Evolutionary conservation across 2,113 vertebrate species (phyloP).

Genomic region (Murina feae): DNA sequence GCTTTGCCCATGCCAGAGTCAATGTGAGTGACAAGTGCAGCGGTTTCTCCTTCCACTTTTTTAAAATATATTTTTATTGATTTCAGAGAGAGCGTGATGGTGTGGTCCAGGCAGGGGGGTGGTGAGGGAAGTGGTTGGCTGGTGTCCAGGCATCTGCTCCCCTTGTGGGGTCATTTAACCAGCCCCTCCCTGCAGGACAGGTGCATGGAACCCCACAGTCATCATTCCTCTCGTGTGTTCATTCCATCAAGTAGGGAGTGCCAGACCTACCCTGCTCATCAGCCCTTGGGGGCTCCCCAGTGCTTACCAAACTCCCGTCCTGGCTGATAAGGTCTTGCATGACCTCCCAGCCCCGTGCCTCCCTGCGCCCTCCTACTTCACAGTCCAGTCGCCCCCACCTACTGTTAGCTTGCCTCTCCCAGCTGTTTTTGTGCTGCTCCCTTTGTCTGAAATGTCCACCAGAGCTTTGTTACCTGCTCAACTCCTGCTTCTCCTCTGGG

Average conservation of each 20-base stretch:
- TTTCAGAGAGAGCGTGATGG: too few relatives aligned
- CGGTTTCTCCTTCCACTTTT: neutral
- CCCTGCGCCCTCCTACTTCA: neutral
- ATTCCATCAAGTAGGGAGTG: neutral
- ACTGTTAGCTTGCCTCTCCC: neutral
- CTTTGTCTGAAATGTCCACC: neutral
- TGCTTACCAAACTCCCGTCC: neutral
- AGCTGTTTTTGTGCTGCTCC: neutral
- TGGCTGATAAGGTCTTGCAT: neutral
- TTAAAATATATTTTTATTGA: too few relatives aligned
- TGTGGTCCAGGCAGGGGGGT: neutral
- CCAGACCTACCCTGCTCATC: neutral
- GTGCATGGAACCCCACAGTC: neutral
- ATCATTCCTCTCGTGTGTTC: neutral
- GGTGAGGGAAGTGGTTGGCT: neutral
- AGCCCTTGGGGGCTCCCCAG: neutral
- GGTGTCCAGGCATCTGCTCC: neutral
- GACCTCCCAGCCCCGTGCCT: neutral
- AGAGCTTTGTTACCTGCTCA: neutral
- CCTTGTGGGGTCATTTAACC: neutral
- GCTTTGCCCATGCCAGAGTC: conserved; percentile 81
- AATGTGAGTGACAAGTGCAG: conserved; percentile 15
- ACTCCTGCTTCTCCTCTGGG: neutral
- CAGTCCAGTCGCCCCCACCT: neutral
- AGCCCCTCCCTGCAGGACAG: neutral